Percentiles rank a stretch among this genome's conserved stretches.
phyloP scores from a whole-genome alignment of 2,888 invertebrate species.

The Drosophila ustulata region DNA sequence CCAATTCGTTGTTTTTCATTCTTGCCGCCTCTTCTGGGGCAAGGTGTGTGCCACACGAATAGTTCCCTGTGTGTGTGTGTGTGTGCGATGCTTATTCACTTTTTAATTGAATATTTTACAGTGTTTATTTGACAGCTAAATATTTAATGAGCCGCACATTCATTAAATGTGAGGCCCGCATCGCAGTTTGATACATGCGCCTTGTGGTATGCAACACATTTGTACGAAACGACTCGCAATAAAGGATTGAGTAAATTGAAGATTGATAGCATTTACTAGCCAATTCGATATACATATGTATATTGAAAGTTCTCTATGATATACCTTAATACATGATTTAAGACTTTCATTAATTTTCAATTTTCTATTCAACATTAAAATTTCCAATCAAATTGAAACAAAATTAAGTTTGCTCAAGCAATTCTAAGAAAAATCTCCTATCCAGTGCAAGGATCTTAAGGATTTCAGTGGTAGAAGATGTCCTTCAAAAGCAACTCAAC shows the following conservation, averaged over 20 bases:
- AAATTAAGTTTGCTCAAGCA: too few relatives aligned
- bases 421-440: too few relatives aligned
- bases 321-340: too few relatives aligned
- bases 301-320: too few relatives aligned
- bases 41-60: constrained; percentile 55
- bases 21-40: constrained; percentile 20
- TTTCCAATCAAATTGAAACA: too few relatives aligned
- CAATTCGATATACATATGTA: too few relatives aligned
- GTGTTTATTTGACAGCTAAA: constrained; percentile 73
- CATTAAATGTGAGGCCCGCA: constrained; percentile 47
- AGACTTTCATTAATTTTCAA: too few relatives aligned
- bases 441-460: too few relatives aligned
- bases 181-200: background rate
- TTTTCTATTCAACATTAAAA: too few relatives aligned
- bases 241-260: background rate
- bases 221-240: background rate
- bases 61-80: constrained; percentile 8
- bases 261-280: background rate
- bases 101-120: constrained; percentile 79
- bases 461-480: too few relatives aligned
- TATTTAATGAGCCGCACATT: constrained; percentile 72
- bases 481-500: too few relatives aligned
- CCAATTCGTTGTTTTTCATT: constrained; percentile 69
- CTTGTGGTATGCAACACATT: constrained; percentile 31
- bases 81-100: constrained; percentile 43